Evolutionary conservation across 2,113 vertebrate genomes (phyloP).

Genomic region (Nycticorax nycticorax): DNA sequence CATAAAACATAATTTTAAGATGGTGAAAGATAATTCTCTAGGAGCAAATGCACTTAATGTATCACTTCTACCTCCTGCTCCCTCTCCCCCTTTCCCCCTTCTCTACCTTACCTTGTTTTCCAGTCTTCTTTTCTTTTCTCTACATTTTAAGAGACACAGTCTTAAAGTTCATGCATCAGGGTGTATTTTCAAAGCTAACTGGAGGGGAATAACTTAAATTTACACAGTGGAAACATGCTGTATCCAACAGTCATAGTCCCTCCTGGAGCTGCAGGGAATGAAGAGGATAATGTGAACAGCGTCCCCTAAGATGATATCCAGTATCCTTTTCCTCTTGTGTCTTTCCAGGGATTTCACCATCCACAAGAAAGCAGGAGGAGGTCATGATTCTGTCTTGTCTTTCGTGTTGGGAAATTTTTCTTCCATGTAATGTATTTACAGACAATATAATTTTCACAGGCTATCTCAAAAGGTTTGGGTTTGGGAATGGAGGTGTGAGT

Average conservation of each 20-base stretch:
- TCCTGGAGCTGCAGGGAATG: neutral
- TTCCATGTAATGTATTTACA: neutral
- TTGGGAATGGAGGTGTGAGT: neutral
- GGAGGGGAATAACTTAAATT: neutral
- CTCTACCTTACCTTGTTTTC: neutral
- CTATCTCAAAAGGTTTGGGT: neutral
- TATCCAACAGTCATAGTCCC: neutral
- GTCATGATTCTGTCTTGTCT: neutral
- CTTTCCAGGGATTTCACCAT: neutral
- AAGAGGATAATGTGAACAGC: neutral
- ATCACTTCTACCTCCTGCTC: neutral
- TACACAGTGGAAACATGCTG: neutral
- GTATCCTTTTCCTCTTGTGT: neutral
- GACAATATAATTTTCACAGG: neutral
- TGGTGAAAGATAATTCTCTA: neutral
- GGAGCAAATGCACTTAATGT: neutral
- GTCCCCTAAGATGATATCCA: neutral
- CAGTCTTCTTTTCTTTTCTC: neutral
- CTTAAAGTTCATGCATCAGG: neutral
- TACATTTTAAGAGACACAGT: neutral
- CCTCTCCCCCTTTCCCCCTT: rapidly evolving
- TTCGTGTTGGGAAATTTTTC: neutral
- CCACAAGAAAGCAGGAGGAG: neutral
- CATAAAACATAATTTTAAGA: neutral
- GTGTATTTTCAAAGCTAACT: neutral